These are phyloP conservation scores for Papilio dardanus DNA, from an alignment of 1,140 invertebrate species.

Conservation along the genomic window DNA sequence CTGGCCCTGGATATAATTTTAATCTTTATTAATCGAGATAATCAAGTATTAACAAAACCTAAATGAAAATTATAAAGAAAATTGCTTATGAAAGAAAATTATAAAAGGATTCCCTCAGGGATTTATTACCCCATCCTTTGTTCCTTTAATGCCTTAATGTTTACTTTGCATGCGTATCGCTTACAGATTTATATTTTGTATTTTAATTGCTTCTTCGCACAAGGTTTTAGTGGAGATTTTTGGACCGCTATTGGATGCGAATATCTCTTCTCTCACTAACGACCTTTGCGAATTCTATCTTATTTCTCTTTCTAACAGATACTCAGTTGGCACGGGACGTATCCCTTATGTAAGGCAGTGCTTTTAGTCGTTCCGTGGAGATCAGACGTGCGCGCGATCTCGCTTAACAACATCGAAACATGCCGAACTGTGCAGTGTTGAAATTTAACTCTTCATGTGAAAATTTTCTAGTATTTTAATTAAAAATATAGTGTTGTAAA, in stretches of 20 bases:
- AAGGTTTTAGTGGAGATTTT: conserved; percentile 67
- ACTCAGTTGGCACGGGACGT: conserved; percentile 63
- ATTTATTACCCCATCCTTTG: conserved; percentile 8
- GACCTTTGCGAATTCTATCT: conserved; percentile 57
- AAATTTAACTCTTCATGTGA: conserved; percentile 40
- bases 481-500: background rate
- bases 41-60: background rate
- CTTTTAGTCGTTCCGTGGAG: conserved; percentile 45
- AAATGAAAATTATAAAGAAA: background rate
- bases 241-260: conserved; percentile 58
- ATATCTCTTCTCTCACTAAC: conserved; percentile 64
- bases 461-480: conserved; percentile 6
- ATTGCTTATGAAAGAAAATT: background rate
- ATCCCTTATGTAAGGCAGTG: conserved; percentile 80
- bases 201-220: conserved; percentile 77
- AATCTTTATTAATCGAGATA: background rate
- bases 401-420: conserved; percentile 51
- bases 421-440: conserved; percentile 52
- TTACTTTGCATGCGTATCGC: conserved; percentile 41
- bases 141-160: conserved; percentile 6
- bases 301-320: conserved; percentile 61
- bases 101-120: background rate
- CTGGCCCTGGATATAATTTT: background rate
- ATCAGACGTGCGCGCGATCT: conserved; percentile 50
- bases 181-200: conserved; percentile 65